Percentiles rank a stretch among this genome's conserved stretches.
phyloP scores from a whole-genome alignment of 2,113 vertebrate species.

The Phycodurus eques region DNA sequence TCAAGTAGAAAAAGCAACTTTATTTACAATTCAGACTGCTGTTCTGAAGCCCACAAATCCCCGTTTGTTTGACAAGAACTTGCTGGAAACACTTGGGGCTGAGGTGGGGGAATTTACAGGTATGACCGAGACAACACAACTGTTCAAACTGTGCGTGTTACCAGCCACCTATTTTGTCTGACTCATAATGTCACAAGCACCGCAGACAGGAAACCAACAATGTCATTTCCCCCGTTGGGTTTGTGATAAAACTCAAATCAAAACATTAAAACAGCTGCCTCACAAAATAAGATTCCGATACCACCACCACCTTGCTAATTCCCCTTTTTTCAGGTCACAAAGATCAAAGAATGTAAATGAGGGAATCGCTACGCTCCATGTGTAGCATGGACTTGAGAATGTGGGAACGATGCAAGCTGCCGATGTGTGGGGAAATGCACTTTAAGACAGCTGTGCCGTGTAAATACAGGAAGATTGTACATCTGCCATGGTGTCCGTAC shows the following conservation, averaged over 20 bases:
- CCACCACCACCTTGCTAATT: not conserved
- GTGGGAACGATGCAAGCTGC: not conserved
- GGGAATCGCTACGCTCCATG: not conserved
- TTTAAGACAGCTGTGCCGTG: not conserved
- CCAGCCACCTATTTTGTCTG: slow-evolving; percentile 51
- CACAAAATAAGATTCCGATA: slow-evolving; percentile 8
- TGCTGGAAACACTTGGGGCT: slow-evolving; percentile 58
- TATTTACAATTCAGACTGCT: slow-evolving; percentile 74
- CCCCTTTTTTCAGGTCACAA: not conserved
- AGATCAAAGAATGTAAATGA: not conserved
- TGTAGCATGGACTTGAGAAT: not conserved
- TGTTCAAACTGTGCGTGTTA: slow-evolving; percentile 33
- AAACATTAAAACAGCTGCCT: slow-evolving; percentile 14
- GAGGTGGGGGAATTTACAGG: slow-evolving; percentile 69
- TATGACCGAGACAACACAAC: slow-evolving; percentile 47
- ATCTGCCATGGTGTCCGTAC: no score
- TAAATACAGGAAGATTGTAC: not conserved
- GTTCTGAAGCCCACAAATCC: slow-evolving; percentile 55
- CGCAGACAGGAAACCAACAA: slow-evolving; percentile 1
- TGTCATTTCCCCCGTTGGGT: not conserved
- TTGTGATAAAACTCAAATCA: slow-evolving; percentile 6
- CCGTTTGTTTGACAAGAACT: slow-evolving; percentile 47
- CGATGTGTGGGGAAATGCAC: not conserved
- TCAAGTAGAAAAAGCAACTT: slow-evolving; percentile 53
- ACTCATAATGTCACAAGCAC: slow-evolving; percentile 34